These are phyloP conservation scores for Sarcophaga variegata DNA, from an alignment of 2,888 invertebrate genomes.

Conservation along the genomic window DNA sequence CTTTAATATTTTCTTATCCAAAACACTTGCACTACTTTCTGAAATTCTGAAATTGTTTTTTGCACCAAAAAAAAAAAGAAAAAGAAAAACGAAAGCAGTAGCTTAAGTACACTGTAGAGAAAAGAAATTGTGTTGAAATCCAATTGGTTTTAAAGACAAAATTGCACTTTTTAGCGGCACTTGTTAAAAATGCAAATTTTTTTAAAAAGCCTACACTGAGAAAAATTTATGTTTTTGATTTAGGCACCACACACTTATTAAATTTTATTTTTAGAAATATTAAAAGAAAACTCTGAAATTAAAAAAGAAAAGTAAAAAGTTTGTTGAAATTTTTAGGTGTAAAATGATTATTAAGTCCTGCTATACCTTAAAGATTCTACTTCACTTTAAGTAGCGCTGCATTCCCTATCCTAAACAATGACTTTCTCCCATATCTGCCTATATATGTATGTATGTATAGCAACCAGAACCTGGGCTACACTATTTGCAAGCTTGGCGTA, in stretches of 20 bases:
- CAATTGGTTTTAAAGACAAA: constrained; percentile 57
- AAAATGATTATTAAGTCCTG: no score
- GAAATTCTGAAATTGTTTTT: constrained; percentile 47
- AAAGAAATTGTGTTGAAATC: constrained; percentile 11
- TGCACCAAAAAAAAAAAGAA: neutral
- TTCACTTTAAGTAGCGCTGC: no score
- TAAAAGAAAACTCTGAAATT: no score
- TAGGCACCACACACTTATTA: neutral
- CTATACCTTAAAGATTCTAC: no score
- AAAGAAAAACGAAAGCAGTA: constrained; percentile 67
- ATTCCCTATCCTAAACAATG: no score
- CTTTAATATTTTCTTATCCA: neutral
- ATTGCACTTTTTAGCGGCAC: constrained; percentile 80
- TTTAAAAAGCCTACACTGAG: constrained; percentile 36
- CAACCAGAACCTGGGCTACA: no score
- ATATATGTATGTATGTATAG: no score
- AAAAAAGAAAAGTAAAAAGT: no score
- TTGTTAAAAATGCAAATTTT: constrained; percentile 80
- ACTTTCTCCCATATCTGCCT: no score
- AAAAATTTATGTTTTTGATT: neutral
- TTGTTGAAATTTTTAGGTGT: no score
- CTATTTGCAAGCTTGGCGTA: no score
- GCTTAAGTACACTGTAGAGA: constrained; percentile 51
- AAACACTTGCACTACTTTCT: constrained; percentile 76
- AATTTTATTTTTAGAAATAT: no score